These are phyloP conservation scores for Chymomyza caudatula DNA, from an alignment of 2,888 invertebrate genomes.

Conservation along the genomic window DNA sequence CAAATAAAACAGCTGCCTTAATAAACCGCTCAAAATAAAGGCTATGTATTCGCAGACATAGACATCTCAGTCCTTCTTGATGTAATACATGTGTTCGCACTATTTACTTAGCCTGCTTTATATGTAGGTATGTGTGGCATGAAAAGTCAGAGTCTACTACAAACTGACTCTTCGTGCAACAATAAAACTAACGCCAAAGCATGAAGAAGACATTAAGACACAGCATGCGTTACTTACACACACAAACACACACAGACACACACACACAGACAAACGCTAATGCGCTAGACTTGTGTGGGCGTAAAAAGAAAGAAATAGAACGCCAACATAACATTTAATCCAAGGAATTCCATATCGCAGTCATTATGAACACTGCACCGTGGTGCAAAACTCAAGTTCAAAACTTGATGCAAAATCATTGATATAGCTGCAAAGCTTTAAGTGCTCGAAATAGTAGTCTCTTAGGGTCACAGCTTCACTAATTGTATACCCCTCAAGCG, in stretches of 20 bases:
- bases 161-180: slow-evolving; percentile 30
- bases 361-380: slow-evolving; percentile 5
- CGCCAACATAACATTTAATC: slow-evolving; percentile 72
- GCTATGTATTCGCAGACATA: background rate
- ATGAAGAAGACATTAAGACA: slow-evolving; percentile 65
- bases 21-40: background rate
- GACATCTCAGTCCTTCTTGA: slow-evolving; percentile 33
- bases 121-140: slow-evolving; percentile 55
- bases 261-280: slow-evolving; percentile 4
- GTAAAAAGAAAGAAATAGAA: slow-evolving; percentile 69
- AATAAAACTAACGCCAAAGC: slow-evolving; percentile 36
- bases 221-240: slow-evolving; percentile 60
- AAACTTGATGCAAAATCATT: background rate
- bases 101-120: slow-evolving; percentile 62
- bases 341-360: slow-evolving; percentile 63
- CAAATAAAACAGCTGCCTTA: too few relatives aligned
- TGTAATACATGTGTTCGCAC: slow-evolving; percentile 70
- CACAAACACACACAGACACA: slow-evolving; percentile 17
- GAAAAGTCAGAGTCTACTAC: slow-evolving; percentile 61
- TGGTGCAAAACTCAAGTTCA: background rate
- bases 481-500: too few relatives aligned
- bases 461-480: too few relatives aligned
- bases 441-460: background rate
- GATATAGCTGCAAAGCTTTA: background rate
- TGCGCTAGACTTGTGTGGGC: slow-evolving; percentile 47